Base-by-base conservation (phyloP, 2,888 invertebrate genomes). In the Xestoiulus laeticollis region DNA sequence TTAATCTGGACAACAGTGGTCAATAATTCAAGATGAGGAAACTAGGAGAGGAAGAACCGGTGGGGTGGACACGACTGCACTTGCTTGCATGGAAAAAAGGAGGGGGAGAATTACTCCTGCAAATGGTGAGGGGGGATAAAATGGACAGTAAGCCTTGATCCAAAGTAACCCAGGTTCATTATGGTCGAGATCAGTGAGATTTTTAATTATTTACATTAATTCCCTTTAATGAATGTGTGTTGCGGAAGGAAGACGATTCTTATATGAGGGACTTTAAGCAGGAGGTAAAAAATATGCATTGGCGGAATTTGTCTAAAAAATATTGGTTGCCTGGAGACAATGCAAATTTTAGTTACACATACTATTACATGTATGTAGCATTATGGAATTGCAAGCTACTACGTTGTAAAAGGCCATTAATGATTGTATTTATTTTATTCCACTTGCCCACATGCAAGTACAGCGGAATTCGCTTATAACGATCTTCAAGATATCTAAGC, bases 1-100 rank as follows among this genome's bases (percentile, higher is more conserved):
- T 84, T 84, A 84, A 84, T 84, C 38, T 84, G 33, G 38, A 84
- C 84, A 84, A 43, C 84, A 84, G 84, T 43, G 84, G 84, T 84
- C 84, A 84, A 84, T 84, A 84, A 84, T 84, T 38, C 33, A 84
- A 68, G 68, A 68, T 68, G 68, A 8, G 68, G 22, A 68, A n/a
- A 19, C 16, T n/a, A 8, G 59, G 59, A 59, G 59, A 59, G 59
- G 59, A 59, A 59, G 16, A 59, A 59, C 19, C 59, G n/a, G 2
- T 59, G 59, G 59, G 59, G 59, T 59, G 59, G 5, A 59, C 8
- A 6, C 12, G 2, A 48, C n/a, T 10, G 48, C 48, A 48, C 48
- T 4, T 10, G 16, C 48, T 16, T 12, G 48, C 12, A 19, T 53
- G 53, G 19, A 0, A 53, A 19, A 19, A 19, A 19, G 53, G 5